These are phyloP conservation scores for Rana temporaria DNA, from an alignment of 2,113 vertebrate species.

Conservation along the genomic window DNA sequence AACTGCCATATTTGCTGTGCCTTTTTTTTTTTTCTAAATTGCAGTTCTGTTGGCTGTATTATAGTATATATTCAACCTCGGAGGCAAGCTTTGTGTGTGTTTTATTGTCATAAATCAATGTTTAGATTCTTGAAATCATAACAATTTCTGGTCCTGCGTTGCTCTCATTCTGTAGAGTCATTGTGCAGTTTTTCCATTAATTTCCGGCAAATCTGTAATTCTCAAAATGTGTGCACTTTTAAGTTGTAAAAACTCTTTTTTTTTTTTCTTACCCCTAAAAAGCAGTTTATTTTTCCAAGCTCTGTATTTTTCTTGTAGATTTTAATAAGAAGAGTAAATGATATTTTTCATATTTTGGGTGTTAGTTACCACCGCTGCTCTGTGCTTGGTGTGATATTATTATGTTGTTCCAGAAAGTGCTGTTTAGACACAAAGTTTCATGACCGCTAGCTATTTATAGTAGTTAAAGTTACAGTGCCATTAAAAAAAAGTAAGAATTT, in stretches of 20 bases:
- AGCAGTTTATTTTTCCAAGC: constrained; percentile 19
- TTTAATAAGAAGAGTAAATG: neutral
- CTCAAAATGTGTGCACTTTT: neutral
- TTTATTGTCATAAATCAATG: constrained; percentile 54
- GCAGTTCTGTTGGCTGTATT: constrained; percentile 34
- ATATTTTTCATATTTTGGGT: neutral
- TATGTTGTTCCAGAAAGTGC: neutral
- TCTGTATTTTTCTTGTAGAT: neutral
- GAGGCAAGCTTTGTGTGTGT: constrained; percentile 45
- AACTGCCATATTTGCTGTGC: constrained; percentile 27
- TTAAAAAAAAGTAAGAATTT: too few relatives aligned
- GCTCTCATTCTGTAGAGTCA: constrained; percentile 2
- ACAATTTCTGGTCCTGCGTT: constrained; percentile 28
- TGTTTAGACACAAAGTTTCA: neutral
- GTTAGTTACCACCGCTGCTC: neutral
- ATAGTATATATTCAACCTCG: constrained; percentile 4
- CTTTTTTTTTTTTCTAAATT: constrained; percentile 16
- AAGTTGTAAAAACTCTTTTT: constrained; percentile 17
- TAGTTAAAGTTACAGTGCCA: too few relatives aligned
- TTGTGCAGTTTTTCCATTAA: constrained; percentile 22
- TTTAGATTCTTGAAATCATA: constrained; percentile 47
- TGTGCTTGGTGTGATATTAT: neutral
- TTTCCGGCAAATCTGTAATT: constrained; percentile 25
- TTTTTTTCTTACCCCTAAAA: constrained; percentile 1
- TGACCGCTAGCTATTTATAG: neutral